A percentile compares a stretch with the other conserved stretches of the same genome.
phyloP scores from a whole-genome alignment of 1,140 invertebrate genomes.

The Solenopsis fugax region DNA sequence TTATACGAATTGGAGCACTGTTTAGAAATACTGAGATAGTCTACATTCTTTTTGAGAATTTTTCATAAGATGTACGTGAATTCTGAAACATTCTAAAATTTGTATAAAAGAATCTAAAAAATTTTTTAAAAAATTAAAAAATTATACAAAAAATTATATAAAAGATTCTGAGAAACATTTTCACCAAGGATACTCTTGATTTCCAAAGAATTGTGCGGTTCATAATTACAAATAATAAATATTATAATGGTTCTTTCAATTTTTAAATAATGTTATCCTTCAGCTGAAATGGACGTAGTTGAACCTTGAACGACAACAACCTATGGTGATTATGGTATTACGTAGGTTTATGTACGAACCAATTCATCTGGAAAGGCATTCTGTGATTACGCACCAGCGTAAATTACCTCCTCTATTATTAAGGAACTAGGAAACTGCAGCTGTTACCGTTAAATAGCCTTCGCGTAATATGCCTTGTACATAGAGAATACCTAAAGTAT shows the following conservation, averaged over 20 bases:
- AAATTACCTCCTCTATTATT: constrained; percentile 30
- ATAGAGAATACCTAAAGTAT: neutral
- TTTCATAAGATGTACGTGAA: too few species aligned
- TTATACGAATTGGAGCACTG: too few species aligned
- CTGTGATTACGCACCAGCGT: constrained; percentile 1
- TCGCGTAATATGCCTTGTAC: neutral
- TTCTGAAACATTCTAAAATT: too few species aligned
- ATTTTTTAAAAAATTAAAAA: too few species aligned
- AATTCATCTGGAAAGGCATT: constrained; percentile 16
- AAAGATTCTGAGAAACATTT: too few species aligned
- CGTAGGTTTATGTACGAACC: constrained; percentile 1
- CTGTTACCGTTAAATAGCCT: constrained; percentile 24
- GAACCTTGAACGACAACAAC: constrained; percentile 29
- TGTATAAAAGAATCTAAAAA: neutral
- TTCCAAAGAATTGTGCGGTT: neutral
- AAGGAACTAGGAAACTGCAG: constrained; percentile 20
- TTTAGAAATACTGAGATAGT: too few species aligned
- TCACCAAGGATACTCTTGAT: too few species aligned
- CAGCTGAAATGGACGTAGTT: neutral
- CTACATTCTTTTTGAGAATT: too few species aligned
- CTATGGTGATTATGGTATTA: neutral
- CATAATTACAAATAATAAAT: neutral
- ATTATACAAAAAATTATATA: too few species aligned
- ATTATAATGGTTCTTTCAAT: neutral
- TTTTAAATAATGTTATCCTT: constrained; percentile 17